phyloP scores from a whole-genome alignment of 1,140 invertebrate genomes.

The Helicoverpa zea region DNA sequence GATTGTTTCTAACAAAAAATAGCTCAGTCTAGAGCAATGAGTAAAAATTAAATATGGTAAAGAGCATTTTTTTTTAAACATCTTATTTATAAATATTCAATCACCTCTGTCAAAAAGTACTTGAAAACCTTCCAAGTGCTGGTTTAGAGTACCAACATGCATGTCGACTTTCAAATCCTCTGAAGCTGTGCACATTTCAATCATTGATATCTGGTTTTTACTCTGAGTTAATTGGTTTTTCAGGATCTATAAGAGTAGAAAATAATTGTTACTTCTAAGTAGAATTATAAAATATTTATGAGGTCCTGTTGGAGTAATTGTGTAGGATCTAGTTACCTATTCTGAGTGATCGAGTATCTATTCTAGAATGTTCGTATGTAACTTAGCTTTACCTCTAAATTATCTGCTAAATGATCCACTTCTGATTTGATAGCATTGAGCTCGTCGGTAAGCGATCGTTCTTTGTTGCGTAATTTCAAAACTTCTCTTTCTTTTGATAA shows the following conservation, averaged over 20 bases:
- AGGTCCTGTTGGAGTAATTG: neutral
- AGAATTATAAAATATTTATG: too few relatives aligned
- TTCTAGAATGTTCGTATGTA: neutral
- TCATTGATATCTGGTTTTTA: conserved; percentile 67
- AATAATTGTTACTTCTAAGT: neutral
- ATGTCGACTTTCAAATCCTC: conserved; percentile 68
- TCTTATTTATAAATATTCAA: neutral
- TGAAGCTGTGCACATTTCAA: conserved; percentile 69
- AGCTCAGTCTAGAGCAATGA: too few relatives aligned
- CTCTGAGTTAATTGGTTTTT: conserved; percentile 64
- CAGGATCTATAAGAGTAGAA: conserved; percentile 57
- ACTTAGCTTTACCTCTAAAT: conserved; percentile 63
- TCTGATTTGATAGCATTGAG: conserved; percentile 59
- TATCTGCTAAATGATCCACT: conserved; percentile 59
- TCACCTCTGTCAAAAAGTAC: conserved; percentile 67
- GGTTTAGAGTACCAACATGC: conserved; percentile 57
- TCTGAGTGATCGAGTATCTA: too few relatives aligned
- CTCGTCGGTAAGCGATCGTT: conserved; percentile 64
- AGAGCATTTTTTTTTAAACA: too few relatives aligned
- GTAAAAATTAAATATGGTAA: too few relatives aligned
- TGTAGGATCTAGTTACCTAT: neutral
- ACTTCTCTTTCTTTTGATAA: conserved; percentile 59
- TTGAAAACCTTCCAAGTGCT: conserved; percentile 64
- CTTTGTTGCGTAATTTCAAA: conserved; percentile 59
- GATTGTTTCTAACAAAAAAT: too few relatives aligned